Conservation (phyloP, 2,113 vertebrate species). For the Amblyornis subalaris region DNA sequence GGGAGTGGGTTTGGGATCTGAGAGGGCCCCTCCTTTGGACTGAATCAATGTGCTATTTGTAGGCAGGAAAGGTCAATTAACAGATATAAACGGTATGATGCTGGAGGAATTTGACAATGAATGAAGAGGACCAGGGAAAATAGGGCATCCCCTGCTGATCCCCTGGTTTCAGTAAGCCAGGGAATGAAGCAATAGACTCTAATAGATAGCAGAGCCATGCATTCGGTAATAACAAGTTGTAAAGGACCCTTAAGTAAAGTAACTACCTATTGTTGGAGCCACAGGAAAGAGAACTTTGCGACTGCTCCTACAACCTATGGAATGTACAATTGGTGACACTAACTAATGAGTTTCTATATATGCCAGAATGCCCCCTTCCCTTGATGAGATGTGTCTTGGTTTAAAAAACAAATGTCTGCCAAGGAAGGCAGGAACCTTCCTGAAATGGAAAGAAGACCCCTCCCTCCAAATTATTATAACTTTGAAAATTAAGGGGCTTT, state of each 20-base stretch:
- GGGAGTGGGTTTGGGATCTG: not conserved
- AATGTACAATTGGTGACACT: not conserved
- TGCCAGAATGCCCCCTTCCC: not conserved
- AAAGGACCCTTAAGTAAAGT: not conserved
- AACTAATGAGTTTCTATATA: not conserved
- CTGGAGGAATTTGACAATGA: not conserved
- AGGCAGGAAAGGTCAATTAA: not conserved
- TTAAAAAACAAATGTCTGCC: no score
- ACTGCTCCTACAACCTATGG: not conserved
- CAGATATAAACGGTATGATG: not conserved
- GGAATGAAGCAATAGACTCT: not conserved
- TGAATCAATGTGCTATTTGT: not conserved
- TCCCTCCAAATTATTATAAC: no score
- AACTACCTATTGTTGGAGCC: not conserved
- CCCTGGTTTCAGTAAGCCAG: not conserved
- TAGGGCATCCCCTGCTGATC: not conserved
- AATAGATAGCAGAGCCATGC: not conserved
- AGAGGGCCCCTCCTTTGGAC: not conserved
- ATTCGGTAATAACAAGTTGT: not conserved
- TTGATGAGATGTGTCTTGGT: not conserved
- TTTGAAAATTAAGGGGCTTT: no score
- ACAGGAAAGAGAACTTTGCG: not conserved
- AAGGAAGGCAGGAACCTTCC: no score
- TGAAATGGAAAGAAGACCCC: no score
- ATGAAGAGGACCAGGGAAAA: not conserved